Evolutionary conservation across 2,113 vertebrate genomes (phyloP).

Genomic region (Capreolus pygargus): DNA sequence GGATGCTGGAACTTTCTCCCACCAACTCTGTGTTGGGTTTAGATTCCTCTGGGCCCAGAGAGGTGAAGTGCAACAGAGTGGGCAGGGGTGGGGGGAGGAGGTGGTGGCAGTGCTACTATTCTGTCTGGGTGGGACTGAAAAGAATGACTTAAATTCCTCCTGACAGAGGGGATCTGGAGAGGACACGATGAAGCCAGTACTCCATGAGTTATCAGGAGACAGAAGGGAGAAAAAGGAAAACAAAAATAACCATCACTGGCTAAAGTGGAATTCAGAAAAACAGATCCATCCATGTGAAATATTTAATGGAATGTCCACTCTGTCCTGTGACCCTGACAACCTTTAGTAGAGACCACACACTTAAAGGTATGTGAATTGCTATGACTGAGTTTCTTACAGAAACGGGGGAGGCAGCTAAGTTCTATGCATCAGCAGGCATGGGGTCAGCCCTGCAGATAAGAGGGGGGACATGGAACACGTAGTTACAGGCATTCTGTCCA

Average conservation of each 20-base stretch:
- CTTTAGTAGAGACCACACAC: background rate
- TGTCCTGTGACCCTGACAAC: background rate
- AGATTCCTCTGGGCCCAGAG: background rate
- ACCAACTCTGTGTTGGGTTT: background rate
- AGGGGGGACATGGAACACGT: background rate
- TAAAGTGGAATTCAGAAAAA: background rate
- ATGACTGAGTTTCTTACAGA: background rate
- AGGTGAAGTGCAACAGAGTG: background rate
- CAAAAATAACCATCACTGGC: background rate
- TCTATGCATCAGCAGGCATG: background rate
- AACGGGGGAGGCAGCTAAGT: background rate
- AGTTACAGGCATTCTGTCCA: too few species aligned
- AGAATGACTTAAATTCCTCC: background rate
- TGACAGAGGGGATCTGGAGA: background rate
- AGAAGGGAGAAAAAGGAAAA: background rate
- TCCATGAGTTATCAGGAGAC: background rate
- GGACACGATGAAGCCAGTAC: background rate
- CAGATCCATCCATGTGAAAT: background rate
- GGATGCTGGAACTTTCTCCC: background rate
- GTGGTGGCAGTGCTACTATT: background rate
- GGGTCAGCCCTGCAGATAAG: background rate
- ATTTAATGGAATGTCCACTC: background rate
- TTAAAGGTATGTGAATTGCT: background rate
- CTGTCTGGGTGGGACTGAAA: background rate
- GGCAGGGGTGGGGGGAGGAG: accelerated